Percentiles rank a stretch among this genome's conserved stretches.
Evolutionary conservation across 2,797 vertebrate genomes (phyloP).

Genomic region (Microctenopoma lineatum): DNA sequence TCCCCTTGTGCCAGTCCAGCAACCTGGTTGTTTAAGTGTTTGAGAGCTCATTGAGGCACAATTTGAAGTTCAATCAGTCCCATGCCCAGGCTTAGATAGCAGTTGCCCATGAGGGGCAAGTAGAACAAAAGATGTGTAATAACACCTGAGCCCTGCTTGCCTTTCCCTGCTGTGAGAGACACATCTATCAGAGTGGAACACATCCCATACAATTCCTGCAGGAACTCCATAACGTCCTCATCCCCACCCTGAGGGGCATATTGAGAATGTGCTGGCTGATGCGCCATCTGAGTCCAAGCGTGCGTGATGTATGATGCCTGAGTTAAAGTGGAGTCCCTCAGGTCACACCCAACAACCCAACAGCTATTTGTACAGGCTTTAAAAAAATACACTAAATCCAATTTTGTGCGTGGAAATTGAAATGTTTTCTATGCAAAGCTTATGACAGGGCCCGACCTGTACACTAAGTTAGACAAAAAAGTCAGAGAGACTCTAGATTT

Average conservation of each 20-base stretch:
- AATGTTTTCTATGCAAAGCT: neutral
- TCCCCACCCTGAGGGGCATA: conserved; percentile 49
- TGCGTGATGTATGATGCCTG: conserved; percentile 35
- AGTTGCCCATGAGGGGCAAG: conserved; percentile 39
- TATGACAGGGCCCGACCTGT: too few species aligned
- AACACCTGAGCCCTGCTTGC: conserved; percentile 77
- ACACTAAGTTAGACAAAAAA: too few species aligned
- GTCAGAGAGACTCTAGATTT: too few species aligned
- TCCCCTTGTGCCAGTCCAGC: conserved; percentile 59
- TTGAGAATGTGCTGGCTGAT: conserved; percentile 30
- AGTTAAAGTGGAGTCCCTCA: conserved; percentile 22
- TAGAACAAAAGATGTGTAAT: conserved; percentile 58
- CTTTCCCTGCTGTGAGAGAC: conserved; percentile 47
- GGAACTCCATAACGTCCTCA: conserved; percentile 24
- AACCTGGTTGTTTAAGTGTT: conserved; percentile 66
- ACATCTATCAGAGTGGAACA: conserved; percentile 74
- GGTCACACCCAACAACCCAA: conserved; percentile 5
- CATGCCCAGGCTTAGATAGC: conserved; percentile 20
- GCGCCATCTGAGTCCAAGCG: conserved; percentile 79
- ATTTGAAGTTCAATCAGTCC: conserved; percentile 51
- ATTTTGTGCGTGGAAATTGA: too few species aligned
- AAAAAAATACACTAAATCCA: too few species aligned
- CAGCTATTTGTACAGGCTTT: conserved; percentile 27
- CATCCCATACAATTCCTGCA: conserved; percentile 47
- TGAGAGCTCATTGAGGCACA: conserved; percentile 54